These are phyloP conservation scores for Andrena haemorrhoa DNA, from an alignment of 2,888 invertebrate genomes.

Conservation along the genomic window DNA sequence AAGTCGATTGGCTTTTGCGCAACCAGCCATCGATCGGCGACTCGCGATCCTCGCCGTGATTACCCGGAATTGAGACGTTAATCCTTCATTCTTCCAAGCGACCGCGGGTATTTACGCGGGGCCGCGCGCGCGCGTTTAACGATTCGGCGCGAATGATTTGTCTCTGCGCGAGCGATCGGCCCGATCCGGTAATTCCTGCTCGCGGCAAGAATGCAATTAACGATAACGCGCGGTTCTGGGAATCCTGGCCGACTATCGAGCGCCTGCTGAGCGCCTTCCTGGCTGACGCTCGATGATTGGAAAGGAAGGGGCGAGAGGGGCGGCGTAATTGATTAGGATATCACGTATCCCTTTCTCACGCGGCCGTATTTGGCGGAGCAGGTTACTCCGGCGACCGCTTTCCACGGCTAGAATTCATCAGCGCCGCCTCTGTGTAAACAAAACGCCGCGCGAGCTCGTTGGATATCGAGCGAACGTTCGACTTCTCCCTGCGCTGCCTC, in stretches of 20 bases:
- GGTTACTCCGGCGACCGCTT: not conserved
- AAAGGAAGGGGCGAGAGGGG: not conserved
- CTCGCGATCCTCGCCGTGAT: slow-evolving; percentile 56
- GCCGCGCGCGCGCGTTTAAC: slow-evolving; percentile 35
- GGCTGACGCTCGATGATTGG: slow-evolving; percentile 3
- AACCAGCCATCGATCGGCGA: slow-evolving; percentile 63
- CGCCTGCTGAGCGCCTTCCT: not conserved
- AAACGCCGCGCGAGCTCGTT: not conserved
- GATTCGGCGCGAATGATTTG: slow-evolving; percentile 51
- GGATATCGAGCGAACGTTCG: not conserved
- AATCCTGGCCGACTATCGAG: slow-evolving; percentile 21
- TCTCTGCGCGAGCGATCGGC: slow-evolving; percentile 21
- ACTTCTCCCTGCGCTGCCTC: not conserved
- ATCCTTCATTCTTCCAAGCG: slow-evolving; percentile 48
- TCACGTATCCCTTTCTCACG: slow-evolving; percentile 29
- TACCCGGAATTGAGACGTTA: slow-evolving; percentile 72
- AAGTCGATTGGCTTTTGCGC: slow-evolving; percentile 71
- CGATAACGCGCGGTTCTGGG: slow-evolving; percentile 32
- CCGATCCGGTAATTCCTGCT: slow-evolving; percentile 30
- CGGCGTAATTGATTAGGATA: slow-evolving; percentile 30
- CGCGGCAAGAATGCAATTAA: slow-evolving; percentile 50
- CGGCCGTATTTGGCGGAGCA: slow-evolving; percentile 13
- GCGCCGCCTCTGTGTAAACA: slow-evolving; percentile 1
- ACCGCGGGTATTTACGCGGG: slow-evolving; percentile 39
- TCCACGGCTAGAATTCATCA: not conserved